Base-by-base conservation (phyloP, 2,797 vertebrate genomes). In the Neosilurus mollespiculum region DNA sequence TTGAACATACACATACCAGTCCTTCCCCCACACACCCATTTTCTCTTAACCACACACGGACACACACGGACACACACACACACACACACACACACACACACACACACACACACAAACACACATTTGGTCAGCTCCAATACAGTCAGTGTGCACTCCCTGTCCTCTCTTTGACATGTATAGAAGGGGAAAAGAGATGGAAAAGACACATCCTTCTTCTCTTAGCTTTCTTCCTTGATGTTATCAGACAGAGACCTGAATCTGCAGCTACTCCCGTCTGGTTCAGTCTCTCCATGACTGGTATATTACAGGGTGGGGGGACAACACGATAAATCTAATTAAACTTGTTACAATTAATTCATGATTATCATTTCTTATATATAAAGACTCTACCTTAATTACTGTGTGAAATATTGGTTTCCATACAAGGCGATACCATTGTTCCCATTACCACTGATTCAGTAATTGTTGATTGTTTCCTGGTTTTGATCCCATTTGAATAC, bases 1-100 rank as follows among this genome's bases (percentile, higher is more conserved):
- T 51, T 86, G 80, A 83, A 87, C 86, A 89, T 85, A 59, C 83
- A 87, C 86, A 89, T 85, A 56, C 83, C 89, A 87, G 43, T 78
- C 62, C 75, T 69, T 43, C 73, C 72, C 64, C 54, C 80, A 30
- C 7, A 26, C 59, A 18, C 67, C 58, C 30, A 72, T 78, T 87
- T 30, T 86, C 82, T 82, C 71, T 61, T 81, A 87, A 86, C 54
- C 75, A 54, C 58, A 61, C 43, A 43, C 4, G 30, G 30, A 30
- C 30, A 30, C 30, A 30, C 30, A 30, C 30, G 2, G 1, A 30
- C 30, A 30, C 30, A 30, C 30, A 30, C 30, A 30, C 30, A 30
- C 30, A 30, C 30, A 30, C 30, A 30, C 30, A 30, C 30, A 30
- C 30, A 30, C 43, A 43, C 4, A 43, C 75, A 54, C 58, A 61